Evolutionary conservation across 2,888 invertebrate species (phyloP).

Genomic region (Euplexia lucipara): DNA sequence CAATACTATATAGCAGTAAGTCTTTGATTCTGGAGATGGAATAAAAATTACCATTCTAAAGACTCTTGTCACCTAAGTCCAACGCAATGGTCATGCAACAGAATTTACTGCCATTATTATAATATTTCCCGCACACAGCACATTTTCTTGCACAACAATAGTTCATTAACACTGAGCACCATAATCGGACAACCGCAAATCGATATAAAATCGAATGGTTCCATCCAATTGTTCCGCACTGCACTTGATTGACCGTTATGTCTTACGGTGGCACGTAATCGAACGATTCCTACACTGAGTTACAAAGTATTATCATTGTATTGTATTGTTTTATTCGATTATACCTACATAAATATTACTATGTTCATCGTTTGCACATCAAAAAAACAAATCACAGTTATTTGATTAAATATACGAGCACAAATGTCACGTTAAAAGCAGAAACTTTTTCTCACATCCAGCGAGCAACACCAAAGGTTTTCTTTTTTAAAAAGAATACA

Average conservation of each 20-base stretch:
- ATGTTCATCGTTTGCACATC: too few relatives aligned
- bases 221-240: slow-evolving; percentile 58
- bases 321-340: too few relatives aligned
- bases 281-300: slow-evolving; percentile 9
- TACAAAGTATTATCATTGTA: too few relatives aligned
- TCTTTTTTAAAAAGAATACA: slow-evolving; percentile 37
- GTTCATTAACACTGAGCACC: slow-evolving; percentile 48
- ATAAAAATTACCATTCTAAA: too few relatives aligned
- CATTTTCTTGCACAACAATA: slow-evolving; percentile 49
- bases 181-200: slow-evolving; percentile 60
- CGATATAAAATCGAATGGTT: slow-evolving; percentile 57
- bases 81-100: neutral
- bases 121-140: slow-evolving; percentile 2
- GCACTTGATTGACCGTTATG: slow-evolving; percentile 55
- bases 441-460: neutral
- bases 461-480: slow-evolving; percentile 7
- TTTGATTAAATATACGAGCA: neutral
- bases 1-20: too few relatives aligned
- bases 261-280: slow-evolving; percentile 34
- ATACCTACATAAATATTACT: too few relatives aligned
- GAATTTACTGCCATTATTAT: neutral
- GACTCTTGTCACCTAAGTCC: neutral
- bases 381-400: too few relatives aligned
- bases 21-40: neutral
- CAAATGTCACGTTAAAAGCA: neutral